Evolutionary conservation across 2,888 invertebrate species (phyloP).

Genomic region (Cephus sareptanus): DNA sequence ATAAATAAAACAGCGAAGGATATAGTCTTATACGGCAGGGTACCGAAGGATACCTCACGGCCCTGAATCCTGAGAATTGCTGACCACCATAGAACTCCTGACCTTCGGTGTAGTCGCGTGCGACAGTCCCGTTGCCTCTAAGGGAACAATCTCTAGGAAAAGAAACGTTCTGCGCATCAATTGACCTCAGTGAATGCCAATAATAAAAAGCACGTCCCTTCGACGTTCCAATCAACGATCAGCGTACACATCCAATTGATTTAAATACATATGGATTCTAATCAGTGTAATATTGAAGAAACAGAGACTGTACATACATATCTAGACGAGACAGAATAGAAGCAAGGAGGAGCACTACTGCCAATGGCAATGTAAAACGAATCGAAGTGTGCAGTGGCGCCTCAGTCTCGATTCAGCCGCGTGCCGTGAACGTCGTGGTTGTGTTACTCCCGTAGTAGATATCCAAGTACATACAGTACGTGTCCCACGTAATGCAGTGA

Average conservation of each 20-base stretch:
- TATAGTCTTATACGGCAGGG: not conserved
- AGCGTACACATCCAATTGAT: not conserved
- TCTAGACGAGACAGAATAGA: not conserved
- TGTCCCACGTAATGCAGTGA: not conserved
- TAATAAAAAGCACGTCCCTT: not conserved
- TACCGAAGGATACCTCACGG: not conserved
- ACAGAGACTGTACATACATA: not conserved
- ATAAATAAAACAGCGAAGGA: not conserved
- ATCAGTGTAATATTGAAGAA: not conserved
- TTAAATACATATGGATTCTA: not conserved
- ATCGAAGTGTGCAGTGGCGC: conserved; percentile 43
- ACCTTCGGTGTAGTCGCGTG: not conserved
- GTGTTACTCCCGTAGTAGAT: not conserved
- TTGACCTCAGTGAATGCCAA: not conserved
- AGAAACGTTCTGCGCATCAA: not conserved
- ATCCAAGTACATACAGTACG: not conserved
- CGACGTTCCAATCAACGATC: not conserved
- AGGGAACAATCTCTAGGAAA: not conserved
- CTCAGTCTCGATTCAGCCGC: conserved; percentile 60
- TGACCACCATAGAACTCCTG: not conserved
- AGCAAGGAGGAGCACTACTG: not conserved
- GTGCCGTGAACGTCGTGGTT: conserved; percentile 29
- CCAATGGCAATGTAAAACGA: not conserved
- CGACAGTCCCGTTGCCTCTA: not conserved
- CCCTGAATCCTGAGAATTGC: not conserved